Evolutionary conservation across 2,113 vertebrate genomes (phyloP), one percentile per base, ranked within the genome.

Genomic region (Fulica atra): DNA sequence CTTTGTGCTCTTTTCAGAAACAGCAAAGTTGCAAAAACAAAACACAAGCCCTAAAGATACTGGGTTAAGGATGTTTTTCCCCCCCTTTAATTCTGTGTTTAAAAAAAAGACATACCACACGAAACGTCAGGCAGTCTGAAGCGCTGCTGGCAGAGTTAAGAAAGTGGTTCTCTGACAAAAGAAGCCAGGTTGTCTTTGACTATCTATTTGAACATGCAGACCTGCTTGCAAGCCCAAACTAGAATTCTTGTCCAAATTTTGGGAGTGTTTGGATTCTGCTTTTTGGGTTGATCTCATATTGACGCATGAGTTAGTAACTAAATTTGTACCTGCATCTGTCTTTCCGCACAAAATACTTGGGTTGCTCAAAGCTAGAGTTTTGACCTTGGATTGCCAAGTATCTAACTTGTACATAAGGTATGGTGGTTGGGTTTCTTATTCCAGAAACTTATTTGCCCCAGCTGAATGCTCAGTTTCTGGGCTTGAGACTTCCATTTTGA

Each of bases 121-220:
- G 2, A 97, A 95, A 96, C 42, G 79, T 96, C 96, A 97, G 96
- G 86, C 95, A 89, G 89, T 96, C 94, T 97, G 96, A 97, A 97
- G 96, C 48, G 1, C 96, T 64, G 91, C 97, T 97, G 95, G 96
- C 92, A 89, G 93, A 94, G 94, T 93, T 89, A 96, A 96, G 95
- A 95, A 96, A 95, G 92, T 89, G 95, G 80, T 92, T 95, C 78
- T 94, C 86, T 96, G 93, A 97, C 92, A 97, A 97, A 97, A 96
- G 94, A 88, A 97, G 35, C 35, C 77, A 63, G 83, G 89, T 94
- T 95, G 78, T 81, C 88, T 95, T 91, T 96, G 93, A 87, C 91
- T 93, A 54, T 77, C 91, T 63, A 96, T 94, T 92, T 97, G 88
- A 97, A 91, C 73, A 33, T 19, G 38, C 70, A 96, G 92, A 69